These are phyloP conservation scores for Felis catus DNA, from an alignment of 2,113 vertebrate species.

Conservation along the genomic window F.catus_Fca126_mat1.0 CM031426.1:20508501-20509000, in stretches of 20 bases:
- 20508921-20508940: background rate
- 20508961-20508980: background rate
- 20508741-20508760: background rate
- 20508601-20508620: background rate
- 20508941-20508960: background rate
- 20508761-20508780: background rate
- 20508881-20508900: background rate
- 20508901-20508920: background rate
- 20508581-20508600: background rate
- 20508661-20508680: background rate
- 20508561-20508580: background rate
- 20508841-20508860: background rate
- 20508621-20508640: background rate
- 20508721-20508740: background rate
- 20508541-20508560: background rate
- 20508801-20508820: background rate
- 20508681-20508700: background rate
- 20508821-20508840: background rate
- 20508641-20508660: background rate
- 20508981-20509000: background rate
- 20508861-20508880: background rate
- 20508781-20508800: background rate
- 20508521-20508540: fast-evolving
- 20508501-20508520: fast-evolving
- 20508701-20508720: background rate